Conservation (phyloP, 2,888 invertebrate species). For the Orthosia incerta region DNA sequence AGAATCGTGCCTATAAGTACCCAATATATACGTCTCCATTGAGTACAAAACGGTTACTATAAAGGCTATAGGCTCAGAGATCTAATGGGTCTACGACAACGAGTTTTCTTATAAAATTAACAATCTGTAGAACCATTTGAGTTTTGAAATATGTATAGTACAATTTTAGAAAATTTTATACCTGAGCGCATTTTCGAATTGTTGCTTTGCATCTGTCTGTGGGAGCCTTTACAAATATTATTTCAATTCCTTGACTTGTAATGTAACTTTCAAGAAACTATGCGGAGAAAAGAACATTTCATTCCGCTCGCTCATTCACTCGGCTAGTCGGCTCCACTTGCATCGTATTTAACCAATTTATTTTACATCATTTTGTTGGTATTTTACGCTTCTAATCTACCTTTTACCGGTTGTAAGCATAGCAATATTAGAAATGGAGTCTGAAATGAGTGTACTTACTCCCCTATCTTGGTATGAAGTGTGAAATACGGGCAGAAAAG, state of each 20-base stretch:
- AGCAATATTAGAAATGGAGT: too few relatives aligned
- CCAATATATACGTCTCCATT: not conserved
- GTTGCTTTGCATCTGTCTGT: not conserved
- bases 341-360: conserved; percentile 14
- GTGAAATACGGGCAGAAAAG: not conserved
- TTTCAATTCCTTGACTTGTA: conserved; percentile 10
- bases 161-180: too few relatives aligned
- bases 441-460: not conserved
- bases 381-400: conserved; percentile 4
- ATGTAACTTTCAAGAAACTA: conserved; percentile 25
- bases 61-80: not conserved
- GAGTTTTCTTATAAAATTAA: too few relatives aligned
- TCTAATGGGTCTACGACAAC: not conserved
- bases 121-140: not conserved
- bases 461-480: not conserved
- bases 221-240: conserved; percentile 7
- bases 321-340: conserved; percentile 21
- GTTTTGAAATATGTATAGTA: too few relatives aligned
- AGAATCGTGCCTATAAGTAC: not conserved
- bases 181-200: too few relatives aligned
- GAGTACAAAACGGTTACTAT: not conserved
- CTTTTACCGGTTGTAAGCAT: conserved; percentile 2
- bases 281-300: conserved; percentile 18
- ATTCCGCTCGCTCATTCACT: conserved; percentile 9
- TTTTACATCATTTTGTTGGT: conserved; percentile 6